These are phyloP conservation scores for Spisula solida DNA, from an alignment of 2,888 invertebrate species.

Conservation along the genomic window DNA sequence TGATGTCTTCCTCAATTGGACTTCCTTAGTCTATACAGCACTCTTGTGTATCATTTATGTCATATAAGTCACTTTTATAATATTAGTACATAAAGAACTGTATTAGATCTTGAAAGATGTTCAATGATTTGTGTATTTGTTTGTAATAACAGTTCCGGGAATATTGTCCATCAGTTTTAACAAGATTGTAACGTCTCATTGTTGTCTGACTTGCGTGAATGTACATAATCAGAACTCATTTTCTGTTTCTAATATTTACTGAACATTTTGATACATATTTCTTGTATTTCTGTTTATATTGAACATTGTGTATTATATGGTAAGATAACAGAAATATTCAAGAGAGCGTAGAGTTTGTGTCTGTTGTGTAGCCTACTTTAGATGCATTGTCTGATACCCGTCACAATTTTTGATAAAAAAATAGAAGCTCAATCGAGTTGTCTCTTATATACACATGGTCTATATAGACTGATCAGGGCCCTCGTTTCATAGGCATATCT, in stretches of 20 bases:
- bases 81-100: slow-evolving; percentile 12
- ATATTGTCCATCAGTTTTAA: neutral
- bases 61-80: slow-evolving; percentile 1
- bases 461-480: no score
- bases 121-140: slow-evolving; percentile 16
- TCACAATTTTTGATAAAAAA: no score
- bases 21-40: neutral
- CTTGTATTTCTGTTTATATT: neutral
- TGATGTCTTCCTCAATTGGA: no score
- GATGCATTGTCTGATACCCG: no score
- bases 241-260: neutral
- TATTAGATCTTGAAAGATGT: neutral
- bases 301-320: slow-evolving; percentile 12
- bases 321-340: neutral
- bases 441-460: no score
- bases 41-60: slow-evolving; percentile 8
- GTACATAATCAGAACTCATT: slow-evolving; percentile 3
- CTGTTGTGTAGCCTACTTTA: no score
- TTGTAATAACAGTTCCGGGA: neutral
- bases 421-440: no score
- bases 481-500: no score
- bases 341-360: neutral
- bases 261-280: slow-evolving; percentile 7
- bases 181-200: neutral
- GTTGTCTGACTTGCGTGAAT: neutral